Percentiles rank a stretch among this genome's conserved stretches.
Conservation (phyloP, 2,888 invertebrate species). For the Neoitamus cyanurus region DNA sequence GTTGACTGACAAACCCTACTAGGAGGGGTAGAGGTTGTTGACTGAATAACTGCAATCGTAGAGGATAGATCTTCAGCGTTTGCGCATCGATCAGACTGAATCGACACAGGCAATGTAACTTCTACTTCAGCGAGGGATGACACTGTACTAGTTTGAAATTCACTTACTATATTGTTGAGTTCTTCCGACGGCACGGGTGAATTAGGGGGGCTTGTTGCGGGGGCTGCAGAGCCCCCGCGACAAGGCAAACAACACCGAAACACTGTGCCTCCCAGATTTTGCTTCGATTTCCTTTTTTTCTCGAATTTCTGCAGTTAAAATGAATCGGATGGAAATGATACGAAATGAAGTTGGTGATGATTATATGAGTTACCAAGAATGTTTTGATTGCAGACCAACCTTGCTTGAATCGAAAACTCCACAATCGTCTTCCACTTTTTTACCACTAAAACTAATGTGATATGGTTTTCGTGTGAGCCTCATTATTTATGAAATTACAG, state of each 20-base stretch:
- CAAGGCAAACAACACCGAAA: slow-evolving; percentile 87
- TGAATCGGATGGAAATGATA: slow-evolving; percentile 37
- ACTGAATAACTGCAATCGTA: slow-evolving; percentile 49
- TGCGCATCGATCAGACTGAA: slow-evolving; percentile 54
- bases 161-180: slow-evolving; percentile 57
- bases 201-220: slow-evolving; percentile 69
- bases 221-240: slow-evolving; percentile 80
- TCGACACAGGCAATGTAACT: slow-evolving; percentile 59
- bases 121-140: slow-evolving; percentile 54
- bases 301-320: slow-evolving; percentile 47
- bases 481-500: slow-evolving; percentile 56
- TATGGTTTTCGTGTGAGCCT: slow-evolving; percentile 62
- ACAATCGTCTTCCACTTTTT: slow-evolving; percentile 55
- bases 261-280: slow-evolving; percentile 74
- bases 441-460: slow-evolving; percentile 59
- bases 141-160: slow-evolving; percentile 52
- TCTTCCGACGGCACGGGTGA: slow-evolving; percentile 61
- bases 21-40: slow-evolving; percentile 55
- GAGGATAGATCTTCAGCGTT: slow-evolving; percentile 36
- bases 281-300: slow-evolving; percentile 61
- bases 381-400: slow-evolving; percentile 44
- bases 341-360: slow-evolving; percentile 42
- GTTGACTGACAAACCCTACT: slow-evolving; percentile 69
- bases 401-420: slow-evolving; percentile 47
- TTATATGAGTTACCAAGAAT: slow-evolving; percentile 39